A percentile compares a stretch with the other conserved stretches of the same genome.
These are phyloP conservation scores for Cardinalis cardinalis DNA, from an alignment of 2,113 vertebrate species.

Conservation along the genomic window DNA sequence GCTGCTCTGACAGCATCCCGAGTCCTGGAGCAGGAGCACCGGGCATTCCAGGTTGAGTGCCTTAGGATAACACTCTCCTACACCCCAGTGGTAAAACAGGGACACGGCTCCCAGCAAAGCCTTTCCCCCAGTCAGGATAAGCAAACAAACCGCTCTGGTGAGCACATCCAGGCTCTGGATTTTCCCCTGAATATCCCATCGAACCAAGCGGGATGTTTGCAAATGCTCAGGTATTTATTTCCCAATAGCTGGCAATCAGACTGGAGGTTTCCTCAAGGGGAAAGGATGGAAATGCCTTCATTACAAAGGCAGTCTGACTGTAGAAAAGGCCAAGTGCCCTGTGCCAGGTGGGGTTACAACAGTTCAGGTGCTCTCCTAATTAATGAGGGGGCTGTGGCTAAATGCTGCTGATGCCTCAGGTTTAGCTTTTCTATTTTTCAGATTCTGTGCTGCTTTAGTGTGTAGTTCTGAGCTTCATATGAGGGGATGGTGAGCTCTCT, in stretches of 20 bases:
- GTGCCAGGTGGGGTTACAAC: neutral
- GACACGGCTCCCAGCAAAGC: neutral
- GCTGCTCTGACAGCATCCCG: neutral
- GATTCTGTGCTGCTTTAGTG: neutral
- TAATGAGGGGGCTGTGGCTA: neutral
- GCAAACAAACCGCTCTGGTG: neutral
- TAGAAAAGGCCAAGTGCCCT: neutral
- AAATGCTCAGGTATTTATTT: neutral
- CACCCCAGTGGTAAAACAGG: neutral
- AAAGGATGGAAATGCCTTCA: neutral
- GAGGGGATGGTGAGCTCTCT: rapidly evolving
- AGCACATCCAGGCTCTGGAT: neutral
- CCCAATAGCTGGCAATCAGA: neutral
- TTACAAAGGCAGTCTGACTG: neutral
- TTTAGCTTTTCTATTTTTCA: neutral
- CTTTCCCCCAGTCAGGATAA: neutral
- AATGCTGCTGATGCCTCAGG: neutral
- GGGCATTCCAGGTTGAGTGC: neutral
- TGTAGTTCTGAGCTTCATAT: neutral
- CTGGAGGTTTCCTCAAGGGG: neutral
- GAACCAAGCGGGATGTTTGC: neutral
- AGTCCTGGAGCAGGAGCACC: neutral
- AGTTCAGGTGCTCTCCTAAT: neutral
- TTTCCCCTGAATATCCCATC: neutral
- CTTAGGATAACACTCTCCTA: neutral